These are phyloP conservation scores for Ectemnius continuus DNA, from an alignment of 2,888 invertebrate genomes.

Conservation along the genomic window DNA sequence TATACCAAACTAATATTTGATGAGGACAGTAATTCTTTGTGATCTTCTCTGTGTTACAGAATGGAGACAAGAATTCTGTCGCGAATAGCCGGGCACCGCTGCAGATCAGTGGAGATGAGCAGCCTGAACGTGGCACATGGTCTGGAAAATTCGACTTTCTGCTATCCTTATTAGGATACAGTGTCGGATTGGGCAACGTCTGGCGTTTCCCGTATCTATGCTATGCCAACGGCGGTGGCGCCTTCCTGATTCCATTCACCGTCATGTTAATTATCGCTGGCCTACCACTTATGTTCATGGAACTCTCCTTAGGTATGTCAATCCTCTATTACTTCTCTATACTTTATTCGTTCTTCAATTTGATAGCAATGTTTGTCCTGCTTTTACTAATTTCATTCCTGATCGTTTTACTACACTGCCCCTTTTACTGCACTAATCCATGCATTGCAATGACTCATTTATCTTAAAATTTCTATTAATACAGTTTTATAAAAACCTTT, in stretches of 20 bases:
- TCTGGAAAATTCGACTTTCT: constrained; percentile 87
- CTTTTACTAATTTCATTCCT: too few species aligned
- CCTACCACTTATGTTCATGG: constrained; percentile 90
- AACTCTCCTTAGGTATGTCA: constrained; percentile 84
- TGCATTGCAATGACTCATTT: too few species aligned
- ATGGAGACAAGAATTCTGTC: constrained; percentile 78
- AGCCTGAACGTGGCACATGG: constrained; percentile 85
- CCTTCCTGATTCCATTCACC: constrained; percentile 90
- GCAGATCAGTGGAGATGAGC: constrained; percentile 74
- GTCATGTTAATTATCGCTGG: constrained; percentile 90
- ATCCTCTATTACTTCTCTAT: not conserved
- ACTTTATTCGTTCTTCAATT: too few species aligned
- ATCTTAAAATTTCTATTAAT: too few species aligned
- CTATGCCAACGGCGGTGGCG: constrained; percentile 88
- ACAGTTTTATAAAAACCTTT: too few species aligned
- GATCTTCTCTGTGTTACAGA: constrained; percentile 60
- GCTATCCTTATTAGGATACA: constrained; percentile 85
- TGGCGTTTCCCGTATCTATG: constrained; percentile 88
- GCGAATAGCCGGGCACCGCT: constrained; percentile 79
- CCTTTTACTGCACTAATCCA: too few species aligned
- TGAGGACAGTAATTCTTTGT: not conserved
- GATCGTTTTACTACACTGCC: too few species aligned
- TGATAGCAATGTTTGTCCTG: too few species aligned
- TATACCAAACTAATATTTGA: too few species aligned
- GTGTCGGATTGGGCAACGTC: constrained; percentile 87